A percentile compares a stretch with the other conserved stretches of the same genome.
Conservation (phyloP, 1,140 invertebrate species). For the Arion vulgaris region DNA sequence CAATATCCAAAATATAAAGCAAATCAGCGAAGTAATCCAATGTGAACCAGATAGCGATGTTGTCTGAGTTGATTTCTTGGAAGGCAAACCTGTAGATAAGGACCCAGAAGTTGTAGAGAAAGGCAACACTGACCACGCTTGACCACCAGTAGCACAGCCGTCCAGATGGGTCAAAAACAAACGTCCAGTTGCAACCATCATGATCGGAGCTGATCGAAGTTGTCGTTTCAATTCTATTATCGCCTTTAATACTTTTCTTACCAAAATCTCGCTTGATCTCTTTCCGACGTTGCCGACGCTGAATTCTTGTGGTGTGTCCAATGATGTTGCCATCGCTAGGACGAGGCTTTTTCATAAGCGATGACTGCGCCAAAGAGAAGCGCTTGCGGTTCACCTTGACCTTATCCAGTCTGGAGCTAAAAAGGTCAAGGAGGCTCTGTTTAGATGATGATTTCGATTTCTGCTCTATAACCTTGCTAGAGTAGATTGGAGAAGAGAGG, state of each 20-base stretch:
- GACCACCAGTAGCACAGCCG: slow-evolving; percentile 74
- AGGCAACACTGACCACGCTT: slow-evolving; percentile 93
- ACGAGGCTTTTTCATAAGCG: slow-evolving; percentile 68
- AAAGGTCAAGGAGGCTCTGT: slow-evolving; percentile 79
- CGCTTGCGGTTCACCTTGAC: slow-evolving; percentile 68
- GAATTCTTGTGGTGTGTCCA: slow-evolving; percentile 59
- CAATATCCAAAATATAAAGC: slow-evolving; percentile 95
- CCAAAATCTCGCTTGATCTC: slow-evolving; percentile 70
- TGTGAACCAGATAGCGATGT: slow-evolving; percentile 94
- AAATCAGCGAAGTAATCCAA: slow-evolving; percentile 97
- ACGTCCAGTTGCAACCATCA: slow-evolving; percentile 81
- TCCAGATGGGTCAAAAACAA: slow-evolving; percentile 73
- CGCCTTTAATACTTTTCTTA: slow-evolving; percentile 63
- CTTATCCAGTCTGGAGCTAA: slow-evolving; percentile 78
- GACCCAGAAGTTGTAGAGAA: slow-evolving; percentile 97
- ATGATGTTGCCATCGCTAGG: slow-evolving; percentile 58
- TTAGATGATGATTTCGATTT: slow-evolving; percentile 75
- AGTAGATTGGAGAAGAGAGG: slow-evolving; percentile 66
- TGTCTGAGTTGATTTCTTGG: slow-evolving; percentile 83
- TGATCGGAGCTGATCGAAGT: slow-evolving; percentile 70
- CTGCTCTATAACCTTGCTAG: slow-evolving; percentile 63
- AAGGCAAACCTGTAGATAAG: slow-evolving; percentile 99
- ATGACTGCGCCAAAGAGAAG: slow-evolving; percentile 59
- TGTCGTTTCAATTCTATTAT: slow-evolving; percentile 59
- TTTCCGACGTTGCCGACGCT: slow-evolving; percentile 66